These are phyloP conservation scores for Hemibates koningsi DNA, from an alignment of 2,113 vertebrate genomes.

Conservation along the genomic window DNA sequence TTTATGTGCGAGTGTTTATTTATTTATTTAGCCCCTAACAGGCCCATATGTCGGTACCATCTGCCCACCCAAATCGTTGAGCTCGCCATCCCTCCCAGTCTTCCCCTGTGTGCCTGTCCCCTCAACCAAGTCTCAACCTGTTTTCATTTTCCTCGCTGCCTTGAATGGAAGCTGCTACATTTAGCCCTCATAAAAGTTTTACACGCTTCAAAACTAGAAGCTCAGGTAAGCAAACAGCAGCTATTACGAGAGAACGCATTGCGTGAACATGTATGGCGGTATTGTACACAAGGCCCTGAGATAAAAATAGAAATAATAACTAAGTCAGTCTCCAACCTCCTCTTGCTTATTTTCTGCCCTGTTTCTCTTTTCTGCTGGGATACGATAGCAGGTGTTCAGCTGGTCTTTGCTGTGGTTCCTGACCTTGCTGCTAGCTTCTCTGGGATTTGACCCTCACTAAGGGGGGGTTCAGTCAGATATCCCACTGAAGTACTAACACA, in stretches of 20 bases:
- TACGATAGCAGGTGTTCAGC: background rate
- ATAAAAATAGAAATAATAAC: background rate
- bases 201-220: background rate
- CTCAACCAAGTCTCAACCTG: conserved; percentile 24
- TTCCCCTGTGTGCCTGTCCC: conserved; percentile 15
- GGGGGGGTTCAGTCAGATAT: background rate
- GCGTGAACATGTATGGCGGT: background rate
- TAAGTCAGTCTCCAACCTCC: background rate
- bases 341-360: background rate
- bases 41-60: conserved; percentile 71
- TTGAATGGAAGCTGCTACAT: background rate
- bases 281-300: background rate
- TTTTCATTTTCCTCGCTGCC: background rate
- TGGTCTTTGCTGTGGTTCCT: background rate
- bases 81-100: conserved; percentile 18
- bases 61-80: conserved; percentile 59
- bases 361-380: background rate
- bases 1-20: conserved; percentile 53
- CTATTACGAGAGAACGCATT: background rate
- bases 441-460: conserved; percentile 26
- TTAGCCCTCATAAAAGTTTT: conserved; percentile 10
- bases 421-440: conserved; percentile 48
- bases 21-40: conserved; percentile 65
- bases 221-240: background rate
- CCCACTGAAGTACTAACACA: background rate